Conservation (phyloP, 2,888 invertebrate species). For the Rugalucina vietnamica region DNA sequence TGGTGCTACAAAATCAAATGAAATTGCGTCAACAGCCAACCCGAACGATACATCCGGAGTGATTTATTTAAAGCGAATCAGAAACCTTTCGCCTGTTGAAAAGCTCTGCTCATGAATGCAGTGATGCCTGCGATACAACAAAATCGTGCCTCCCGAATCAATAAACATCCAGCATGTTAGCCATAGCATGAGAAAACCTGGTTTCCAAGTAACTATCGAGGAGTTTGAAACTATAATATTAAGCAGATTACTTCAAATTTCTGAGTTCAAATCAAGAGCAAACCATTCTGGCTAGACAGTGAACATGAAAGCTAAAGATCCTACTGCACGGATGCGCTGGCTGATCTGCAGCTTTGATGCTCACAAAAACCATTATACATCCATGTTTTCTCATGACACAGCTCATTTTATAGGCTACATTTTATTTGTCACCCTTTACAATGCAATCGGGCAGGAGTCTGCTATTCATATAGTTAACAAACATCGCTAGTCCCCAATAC, state of each 20-base stretch:
- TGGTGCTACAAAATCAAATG: conserved; percentile 8
- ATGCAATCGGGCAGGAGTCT: conserved; percentile 3
- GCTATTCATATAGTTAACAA: conserved; percentile 12
- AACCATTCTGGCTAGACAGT: too few relatives aligned
- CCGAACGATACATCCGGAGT: conserved; percentile 11
- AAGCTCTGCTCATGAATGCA: background rate
- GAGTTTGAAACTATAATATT: too few relatives aligned
- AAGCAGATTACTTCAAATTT: too few relatives aligned
- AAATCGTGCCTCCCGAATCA: background rate
- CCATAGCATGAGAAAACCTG: too few relatives aligned
- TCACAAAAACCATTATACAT: too few relatives aligned
- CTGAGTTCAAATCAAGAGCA: too few relatives aligned
- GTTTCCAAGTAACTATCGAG: too few relatives aligned
- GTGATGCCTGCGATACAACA: conserved; percentile 9
- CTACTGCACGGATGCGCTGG: too few relatives aligned
- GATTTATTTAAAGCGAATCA: conserved; percentile 11
- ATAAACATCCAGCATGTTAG: background rate
- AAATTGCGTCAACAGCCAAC: conserved; percentile 2
- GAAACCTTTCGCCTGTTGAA: conserved; percentile 12
- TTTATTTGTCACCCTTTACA: conserved; percentile 4
- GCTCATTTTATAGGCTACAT: background rate
- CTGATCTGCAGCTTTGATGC: too few relatives aligned
- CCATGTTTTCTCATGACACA: too few relatives aligned
- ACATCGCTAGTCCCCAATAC: background rate
- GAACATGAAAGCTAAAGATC: too few relatives aligned